These are phyloP conservation scores for Drepana arcuata DNA, from an alignment of 1,140 invertebrate species.

Conservation along the genomic window DNA sequence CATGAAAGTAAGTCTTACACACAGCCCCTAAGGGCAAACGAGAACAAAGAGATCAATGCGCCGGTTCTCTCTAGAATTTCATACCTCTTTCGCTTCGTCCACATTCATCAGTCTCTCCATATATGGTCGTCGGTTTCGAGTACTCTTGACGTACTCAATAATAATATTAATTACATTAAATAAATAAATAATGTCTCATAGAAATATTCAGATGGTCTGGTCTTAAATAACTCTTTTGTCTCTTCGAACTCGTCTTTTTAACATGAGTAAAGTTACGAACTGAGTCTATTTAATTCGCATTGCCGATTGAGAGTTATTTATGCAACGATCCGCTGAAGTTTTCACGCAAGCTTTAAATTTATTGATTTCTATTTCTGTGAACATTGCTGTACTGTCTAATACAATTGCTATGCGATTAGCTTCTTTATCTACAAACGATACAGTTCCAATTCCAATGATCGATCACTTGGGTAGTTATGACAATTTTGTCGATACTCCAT, in stretches of 20 bases:
- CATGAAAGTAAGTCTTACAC: no score
- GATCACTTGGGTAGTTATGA: neutral
- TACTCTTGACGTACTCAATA: no score
- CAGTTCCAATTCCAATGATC: neutral
- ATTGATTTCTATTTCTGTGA: slow-evolving; percentile 8
- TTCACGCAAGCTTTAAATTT: slow-evolving; percentile 7
- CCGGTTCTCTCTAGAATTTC: no score
- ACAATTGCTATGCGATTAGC: neutral
- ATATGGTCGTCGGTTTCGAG: no score
- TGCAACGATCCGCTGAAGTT: slow-evolving; percentile 7
- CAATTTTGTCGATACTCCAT: neutral
- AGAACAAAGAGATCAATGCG: no score
- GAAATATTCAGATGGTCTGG: neutral
- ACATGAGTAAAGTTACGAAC: neutral
- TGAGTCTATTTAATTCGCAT: slow-evolving; percentile 8
- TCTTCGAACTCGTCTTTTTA: neutral
- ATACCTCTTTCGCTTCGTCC: no score
- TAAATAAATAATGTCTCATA: neutral
- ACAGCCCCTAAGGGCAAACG: no score
- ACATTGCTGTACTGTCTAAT: neutral
- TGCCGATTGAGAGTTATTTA: slow-evolving; percentile 6
- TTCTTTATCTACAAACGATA: neutral
- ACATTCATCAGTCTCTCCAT: no score
- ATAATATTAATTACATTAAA: no score
- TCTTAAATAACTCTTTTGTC: neutral